These are phyloP conservation scores for Anastatus disparis DNA, from an alignment of 1,140 invertebrate species.

Conservation along the genomic window DNA sequence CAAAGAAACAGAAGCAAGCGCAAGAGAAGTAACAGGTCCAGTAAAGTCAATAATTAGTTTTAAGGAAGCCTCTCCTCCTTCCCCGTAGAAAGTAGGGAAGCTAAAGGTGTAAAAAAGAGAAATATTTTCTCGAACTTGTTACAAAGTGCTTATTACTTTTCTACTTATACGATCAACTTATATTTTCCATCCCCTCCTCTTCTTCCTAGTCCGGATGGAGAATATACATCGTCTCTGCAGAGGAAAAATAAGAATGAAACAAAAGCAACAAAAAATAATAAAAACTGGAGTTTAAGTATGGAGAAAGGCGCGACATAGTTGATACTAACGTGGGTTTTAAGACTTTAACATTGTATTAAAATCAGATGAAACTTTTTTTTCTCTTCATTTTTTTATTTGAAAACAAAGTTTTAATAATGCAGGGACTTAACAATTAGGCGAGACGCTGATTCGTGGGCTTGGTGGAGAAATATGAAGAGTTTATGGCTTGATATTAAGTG, in stretches of 20 bases:
- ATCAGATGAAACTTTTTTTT: constrained; percentile 11
- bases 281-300: too few species aligned
- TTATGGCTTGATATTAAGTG: too few species aligned
- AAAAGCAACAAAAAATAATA: too few species aligned
- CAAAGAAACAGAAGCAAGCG: neutral
- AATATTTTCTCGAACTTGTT: constrained; percentile 31
- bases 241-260: too few species aligned
- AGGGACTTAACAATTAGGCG: constrained; percentile 1
- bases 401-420: neutral
- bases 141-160: constrained; percentile 35
- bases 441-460: neutral
- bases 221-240: too few species aligned
- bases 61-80: too few species aligned
- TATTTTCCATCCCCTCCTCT: too few species aligned
- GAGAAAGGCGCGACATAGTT: constrained; percentile 15
- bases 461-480: neutral
- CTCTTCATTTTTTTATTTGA: neutral
- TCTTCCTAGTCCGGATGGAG: too few species aligned
- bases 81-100: constrained; percentile 18
- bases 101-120: neutral
- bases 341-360: constrained; percentile 32
- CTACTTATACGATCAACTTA: neutral
- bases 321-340: neutral
- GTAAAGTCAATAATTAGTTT: constrained; percentile 26
- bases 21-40: too few species aligned